A percentile compares a stretch with the other conserved stretches of the same genome.
Evolutionary conservation across 1,140 invertebrate species (phyloP).

Genomic region (Atta texana): DNA sequence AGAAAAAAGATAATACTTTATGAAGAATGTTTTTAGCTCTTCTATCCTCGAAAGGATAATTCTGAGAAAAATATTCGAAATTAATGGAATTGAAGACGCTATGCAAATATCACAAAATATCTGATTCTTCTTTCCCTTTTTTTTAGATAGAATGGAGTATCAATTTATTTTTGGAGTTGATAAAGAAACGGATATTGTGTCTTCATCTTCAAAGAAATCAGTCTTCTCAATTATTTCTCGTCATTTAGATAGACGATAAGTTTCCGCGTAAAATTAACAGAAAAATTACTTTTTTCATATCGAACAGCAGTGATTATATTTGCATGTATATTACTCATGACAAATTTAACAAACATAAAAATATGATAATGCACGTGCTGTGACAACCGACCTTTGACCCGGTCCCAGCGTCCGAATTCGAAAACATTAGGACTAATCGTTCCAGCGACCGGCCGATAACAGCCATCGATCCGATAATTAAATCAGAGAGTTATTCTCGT

Average conservation of each 20-base stretch:
- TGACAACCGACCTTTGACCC: constrained; percentile 43
- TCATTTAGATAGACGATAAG: background rate
- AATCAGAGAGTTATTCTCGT: constrained; percentile 86
- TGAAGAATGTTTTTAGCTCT: background rate
- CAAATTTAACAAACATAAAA: constrained; percentile 75
- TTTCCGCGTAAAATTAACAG: background rate
- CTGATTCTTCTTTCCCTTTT: too few species aligned
- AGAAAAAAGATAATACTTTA: background rate
- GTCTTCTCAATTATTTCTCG: background rate
- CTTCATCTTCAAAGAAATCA: background rate
- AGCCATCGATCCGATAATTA: constrained; percentile 84
- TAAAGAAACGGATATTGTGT: too few species aligned
- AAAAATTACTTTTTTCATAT: background rate
- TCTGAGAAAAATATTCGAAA: background rate
- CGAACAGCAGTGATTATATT: background rate
- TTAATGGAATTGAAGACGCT: background rate
- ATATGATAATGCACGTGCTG: constrained; percentile 29
- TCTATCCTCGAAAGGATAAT: background rate
- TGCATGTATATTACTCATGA: constrained; percentile 17
- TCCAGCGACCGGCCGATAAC: constrained; percentile 41
- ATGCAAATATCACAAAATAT: background rate
- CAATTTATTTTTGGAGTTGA: background rate
- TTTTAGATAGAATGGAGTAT: background rate
- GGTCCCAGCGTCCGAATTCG: background rate
- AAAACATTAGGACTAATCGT: constrained; percentile 13